Base-by-base conservation (phyloP, 2,888 invertebrate genomes). In the Tetranychus truncatus region DNA sequence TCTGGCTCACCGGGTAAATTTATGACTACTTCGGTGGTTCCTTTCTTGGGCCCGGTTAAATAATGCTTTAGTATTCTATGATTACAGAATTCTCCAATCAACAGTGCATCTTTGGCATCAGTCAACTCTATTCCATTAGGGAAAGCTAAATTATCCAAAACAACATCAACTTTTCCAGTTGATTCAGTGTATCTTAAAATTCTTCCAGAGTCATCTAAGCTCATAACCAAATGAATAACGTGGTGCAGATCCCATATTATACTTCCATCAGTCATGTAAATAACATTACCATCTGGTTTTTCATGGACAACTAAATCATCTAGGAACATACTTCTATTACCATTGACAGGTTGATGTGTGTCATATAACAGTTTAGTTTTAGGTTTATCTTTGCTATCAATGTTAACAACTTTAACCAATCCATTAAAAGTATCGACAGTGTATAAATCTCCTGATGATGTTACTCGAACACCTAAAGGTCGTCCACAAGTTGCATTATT, bases 61-160 rank as follows among this genome's bases (percentile, higher is more conserved):
- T 91, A 86, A 82, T 91, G 90, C 80, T 76, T 76, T 6, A 86
- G 80, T n/a, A 95, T 83, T 78, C 90, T 86, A 75, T 86, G 86
- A 6, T 83, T 84, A 6, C 82, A 81, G 0, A 89, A 88, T 83
- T 96, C 96, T 1, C 88, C 83, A 0, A 95, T 87, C 45, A 97
- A 83, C 3, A 96, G 81, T 80, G 89, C 92, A 77, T 90, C 88
- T 81, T 91, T 89, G 80, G 92, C 89, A 7, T 88, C 87, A 18
- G 92, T 90, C 0, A 96, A 81, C 74, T 86, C 88, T 44, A 97
- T 83, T 20, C 96, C 96, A 83, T 97, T 99, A 0, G 95, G 86
- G 83, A 95, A 94, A 82, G 87, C 88, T 0, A 97, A 80, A 72
- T 89, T 86, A 77, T 89, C 45, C 69, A 77, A 15, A 24, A 78